phyloP scores from a whole-genome alignment of 2,888 invertebrate species.

The Atethmia centrago region DNA sequence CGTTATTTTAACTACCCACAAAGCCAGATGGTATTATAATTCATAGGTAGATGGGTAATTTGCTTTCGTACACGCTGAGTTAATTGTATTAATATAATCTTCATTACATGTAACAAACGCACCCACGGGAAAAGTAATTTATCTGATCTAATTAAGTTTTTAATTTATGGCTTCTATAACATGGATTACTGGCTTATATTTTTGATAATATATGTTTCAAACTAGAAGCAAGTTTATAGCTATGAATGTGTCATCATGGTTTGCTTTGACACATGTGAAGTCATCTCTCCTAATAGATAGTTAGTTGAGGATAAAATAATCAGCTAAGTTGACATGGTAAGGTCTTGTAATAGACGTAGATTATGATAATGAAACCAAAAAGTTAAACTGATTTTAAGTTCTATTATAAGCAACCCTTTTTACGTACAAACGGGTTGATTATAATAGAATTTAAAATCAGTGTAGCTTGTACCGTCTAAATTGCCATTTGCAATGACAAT shows the following conservation, averaged over 20 bases:
- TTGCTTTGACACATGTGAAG: slow-evolving; percentile 72
- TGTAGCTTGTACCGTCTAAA: neutral
- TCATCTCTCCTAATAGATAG: slow-evolving; percentile 71
- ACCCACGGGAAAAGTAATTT: slow-evolving; percentile 27
- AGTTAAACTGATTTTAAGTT: too few species aligned
- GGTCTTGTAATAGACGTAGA: slow-evolving; percentile 42
- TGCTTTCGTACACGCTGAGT: slow-evolving; percentile 44
- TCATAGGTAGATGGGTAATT: slow-evolving; percentile 62
- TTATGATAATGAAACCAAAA: slow-evolving; percentile 35
- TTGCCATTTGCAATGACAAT: slow-evolving; percentile 23
- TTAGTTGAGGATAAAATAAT: slow-evolving; percentile 62
- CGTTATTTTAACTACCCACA: slow-evolving; percentile 83
- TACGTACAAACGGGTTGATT: neutral
- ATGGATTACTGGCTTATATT: slow-evolving; percentile 28
- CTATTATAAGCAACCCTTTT: too few species aligned
- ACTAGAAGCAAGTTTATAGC: slow-evolving; percentile 24
- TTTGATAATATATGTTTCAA: slow-evolving; percentile 7
- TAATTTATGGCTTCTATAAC: slow-evolving; percentile 33
- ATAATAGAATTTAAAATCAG: slow-evolving; percentile 25
- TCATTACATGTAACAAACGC: slow-evolving; percentile 33
- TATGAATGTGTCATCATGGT: slow-evolving; percentile 62
- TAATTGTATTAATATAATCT: slow-evolving; percentile 48
- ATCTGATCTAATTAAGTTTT: slow-evolving; percentile 40
- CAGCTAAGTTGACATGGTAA: slow-evolving; percentile 49
- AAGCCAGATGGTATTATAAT: slow-evolving; percentile 70